phyloP scores from a whole-genome alignment of 2,888 invertebrate species.

The Nomada fucata region DNA sequence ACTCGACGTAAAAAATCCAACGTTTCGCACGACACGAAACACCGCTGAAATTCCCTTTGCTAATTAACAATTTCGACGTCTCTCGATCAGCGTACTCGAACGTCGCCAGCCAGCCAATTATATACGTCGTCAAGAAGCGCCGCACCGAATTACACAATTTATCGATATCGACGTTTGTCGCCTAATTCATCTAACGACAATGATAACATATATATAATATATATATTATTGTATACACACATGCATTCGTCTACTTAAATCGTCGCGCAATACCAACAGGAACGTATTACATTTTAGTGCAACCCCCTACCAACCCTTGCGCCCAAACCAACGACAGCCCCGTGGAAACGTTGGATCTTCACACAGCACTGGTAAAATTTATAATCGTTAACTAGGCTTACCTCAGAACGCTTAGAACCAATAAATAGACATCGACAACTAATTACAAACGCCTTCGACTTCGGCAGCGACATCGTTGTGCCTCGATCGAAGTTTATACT shows the following conservation, averaged over 20 bases:
- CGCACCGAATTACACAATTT: background rate
- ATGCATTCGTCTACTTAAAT: conserved; percentile 33
- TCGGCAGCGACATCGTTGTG: conserved; percentile 32
- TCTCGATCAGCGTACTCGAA: background rate
- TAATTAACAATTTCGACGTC: conserved; percentile 36
- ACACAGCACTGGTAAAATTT: conserved; percentile 70
- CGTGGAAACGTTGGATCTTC: conserved; percentile 61
- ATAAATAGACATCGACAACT: conserved; percentile 72
- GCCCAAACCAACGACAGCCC: background rate
- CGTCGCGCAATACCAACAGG: background rate
- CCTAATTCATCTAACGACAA: conserved; percentile 26
- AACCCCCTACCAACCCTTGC: background rate
- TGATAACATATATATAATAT: conserved; percentile 11
- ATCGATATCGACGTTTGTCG: background rate
- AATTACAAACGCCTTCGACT: conserved; percentile 65
- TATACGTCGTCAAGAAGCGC: background rate
- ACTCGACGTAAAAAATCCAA: conserved; percentile 62
- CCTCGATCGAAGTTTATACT: background rate
- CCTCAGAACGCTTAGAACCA: conserved; percentile 65
- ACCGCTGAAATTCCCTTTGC: background rate
- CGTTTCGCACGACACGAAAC: conserved; percentile 52
- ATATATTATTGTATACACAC: conserved; percentile 25
- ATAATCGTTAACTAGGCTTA: conserved; percentile 64
- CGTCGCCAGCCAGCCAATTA: background rate
- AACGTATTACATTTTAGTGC: too few relatives aligned